phyloP scores from a whole-genome alignment of 2,888 invertebrate genomes.

The Digitonthophagus gazella region DNA sequence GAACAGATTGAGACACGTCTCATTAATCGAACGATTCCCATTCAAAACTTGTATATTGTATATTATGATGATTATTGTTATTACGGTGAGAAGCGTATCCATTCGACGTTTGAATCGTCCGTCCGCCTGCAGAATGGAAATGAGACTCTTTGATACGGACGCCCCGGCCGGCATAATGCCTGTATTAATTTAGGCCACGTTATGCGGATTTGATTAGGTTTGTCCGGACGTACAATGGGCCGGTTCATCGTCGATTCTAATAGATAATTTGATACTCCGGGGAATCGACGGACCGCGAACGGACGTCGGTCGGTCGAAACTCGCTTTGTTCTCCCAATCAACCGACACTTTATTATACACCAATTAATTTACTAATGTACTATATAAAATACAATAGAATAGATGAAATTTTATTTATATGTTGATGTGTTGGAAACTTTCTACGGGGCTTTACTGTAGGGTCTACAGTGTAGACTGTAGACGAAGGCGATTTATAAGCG shows the following conservation, averaged over 20 bases:
- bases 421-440: neutral
- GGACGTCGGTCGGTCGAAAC: neutral
- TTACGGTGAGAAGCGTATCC: too few species aligned
- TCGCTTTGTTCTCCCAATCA: neutral
- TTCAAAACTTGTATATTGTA: too few species aligned
- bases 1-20: too few species aligned
- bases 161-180: neutral
- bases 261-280: neutral
- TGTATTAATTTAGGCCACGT: neutral
- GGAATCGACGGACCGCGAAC: too few species aligned
- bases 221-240: neutral
- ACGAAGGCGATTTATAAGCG: constrained; percentile 39
- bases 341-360: neutral
- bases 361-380: neutral
- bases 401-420: too few species aligned
- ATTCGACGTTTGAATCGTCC: too few species aligned
- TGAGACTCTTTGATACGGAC: neutral
- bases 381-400: too few species aligned
- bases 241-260: neutral
- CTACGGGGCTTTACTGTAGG: too few species aligned
- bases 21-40: too few species aligned
- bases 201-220: neutral
- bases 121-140: too few species aligned
- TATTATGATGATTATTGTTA: too few species aligned
- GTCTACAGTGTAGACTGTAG: too few species aligned